Base-by-base conservation (phyloP, 2,888 invertebrate genomes). In the Syrphus vitripennis region DNA sequence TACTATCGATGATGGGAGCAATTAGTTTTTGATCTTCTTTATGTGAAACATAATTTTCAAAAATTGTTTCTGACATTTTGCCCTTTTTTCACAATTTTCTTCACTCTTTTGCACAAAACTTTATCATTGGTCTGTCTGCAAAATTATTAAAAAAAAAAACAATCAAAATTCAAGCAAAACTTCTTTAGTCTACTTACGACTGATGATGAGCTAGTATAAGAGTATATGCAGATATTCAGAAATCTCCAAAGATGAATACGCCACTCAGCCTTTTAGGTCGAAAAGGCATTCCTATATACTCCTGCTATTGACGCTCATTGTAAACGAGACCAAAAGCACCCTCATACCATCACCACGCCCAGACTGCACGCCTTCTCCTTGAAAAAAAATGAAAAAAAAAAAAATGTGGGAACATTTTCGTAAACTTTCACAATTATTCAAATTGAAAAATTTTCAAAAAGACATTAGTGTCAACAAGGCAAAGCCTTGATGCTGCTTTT, bases 401-500 rank as follows among this genome's bases (percentile, higher is more conserved):
- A 63, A 71, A 72, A 86, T 86, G 82, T 82, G 77, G 57, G 86
- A 78, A 82, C 45, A 74, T 74, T 77, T 86, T 86, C 77, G 72
- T 70, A 87, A 87, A 87, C 86, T 87, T 87, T 87, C 81, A 87
- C 87, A 87, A 87, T 87, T 87, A 87, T 87, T 87, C 87, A 87
- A 87, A 87, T 87, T 87, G 81, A 87, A 87, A 87, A 86, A 74
- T 78, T 86, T 87, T 87, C 87, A 87, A 87, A 87, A 87, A 87
- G 87, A 87, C 87, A 87, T 87, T 87, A 87, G 87, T 87, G 87
- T 87, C 87, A 87, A 87, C 86, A 87, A 82, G 87, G 82, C 81
- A 77, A 82, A 81, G 75, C 83, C 83, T 59, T 57, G 57, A 61
- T 84, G 83, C 65, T n/a, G n/a, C n/a, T n/a, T n/a, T n/a, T n/a